Evolutionary conservation across 2,797 vertebrate genomes (phyloP), one percentile per base, ranked within the genome.

Genomic region (Ispidina picta): DNA sequence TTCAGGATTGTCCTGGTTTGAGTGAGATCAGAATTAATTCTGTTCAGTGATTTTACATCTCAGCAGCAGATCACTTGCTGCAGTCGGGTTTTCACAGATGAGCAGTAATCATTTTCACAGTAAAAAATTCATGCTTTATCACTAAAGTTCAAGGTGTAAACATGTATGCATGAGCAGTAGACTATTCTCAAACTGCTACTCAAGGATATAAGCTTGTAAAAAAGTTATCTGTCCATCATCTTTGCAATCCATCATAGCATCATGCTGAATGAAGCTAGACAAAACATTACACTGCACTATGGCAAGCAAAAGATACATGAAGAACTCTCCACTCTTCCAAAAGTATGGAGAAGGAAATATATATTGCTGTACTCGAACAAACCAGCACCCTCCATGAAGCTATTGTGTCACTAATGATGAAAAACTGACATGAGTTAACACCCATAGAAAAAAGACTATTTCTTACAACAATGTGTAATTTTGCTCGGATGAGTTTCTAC

Each of bases 81-180:
- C 2, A 5, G 44, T 56, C 21, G 66, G 17, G 21, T 21, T 14
- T 84, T 87, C 44, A 26, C 21, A 59, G 25, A 82, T 35, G 35
- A 88, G 22, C 29, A 73, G 35, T 6, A 6, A 17, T n/a, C 5
- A 15, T 81, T 90, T 83, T 75, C 55, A 56, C 29, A 62, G 13
- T 23, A 41, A 51, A 70, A 16, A 60, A 76, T 79, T 86, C 44
- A 64, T 2, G 7, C 12, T 18, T 52, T 46, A 23, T 16, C 15
- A 12, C 43, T 60, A 62, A 46, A 9, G 19, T 9, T 29, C 15
- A 54, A 59, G 39, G 23, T 20, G 2, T 18, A 81, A 62, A 73
- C 0, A 0, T 5, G 0, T 41, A 8, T 11, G 11, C 26, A n/a
- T 48, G 22, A 90, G 51, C 19, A 72, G 10, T 43, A 48, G 4